Conservation (phyloP, 2,888 invertebrate species). For the Bombyx huttoni region DNA sequence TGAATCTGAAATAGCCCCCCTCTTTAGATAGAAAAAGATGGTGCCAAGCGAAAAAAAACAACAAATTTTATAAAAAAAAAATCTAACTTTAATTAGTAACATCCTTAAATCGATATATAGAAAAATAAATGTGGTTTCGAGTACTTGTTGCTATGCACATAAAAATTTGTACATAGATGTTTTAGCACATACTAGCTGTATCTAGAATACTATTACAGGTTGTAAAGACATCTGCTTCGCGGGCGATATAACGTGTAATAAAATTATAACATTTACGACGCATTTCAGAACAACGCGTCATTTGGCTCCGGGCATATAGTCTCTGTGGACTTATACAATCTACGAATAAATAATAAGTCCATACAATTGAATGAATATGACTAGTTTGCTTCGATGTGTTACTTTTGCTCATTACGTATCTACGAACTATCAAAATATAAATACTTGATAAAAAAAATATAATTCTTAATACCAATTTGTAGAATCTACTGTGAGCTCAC, state of each 20-base stretch:
- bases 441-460: too few relatives aligned
- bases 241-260: conserved; percentile 43
- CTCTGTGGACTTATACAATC: conserved; percentile 1
- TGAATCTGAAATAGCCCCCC: too few relatives aligned
- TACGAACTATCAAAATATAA: too few relatives aligned
- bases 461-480: too few relatives aligned
- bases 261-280: conserved; percentile 46
- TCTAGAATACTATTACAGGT: conserved; percentile 1
- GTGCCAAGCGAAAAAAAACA: too few relatives aligned
- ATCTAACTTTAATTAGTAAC: too few relatives aligned
- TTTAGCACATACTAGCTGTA: neutral
- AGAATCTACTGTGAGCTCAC: too few relatives aligned
- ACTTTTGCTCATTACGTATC: neutral
- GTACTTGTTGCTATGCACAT: conserved; percentile 25
- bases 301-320: conserved; percentile 33
- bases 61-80: too few relatives aligned
- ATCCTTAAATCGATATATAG: too few relatives aligned
- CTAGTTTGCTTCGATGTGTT: neutral
- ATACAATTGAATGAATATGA: too few relatives aligned
- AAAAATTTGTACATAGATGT: neutral
- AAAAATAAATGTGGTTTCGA: neutral
- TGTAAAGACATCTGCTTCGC: conserved; percentile 18
- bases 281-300: conserved; percentile 26
- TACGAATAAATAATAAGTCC: too few relatives aligned
- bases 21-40: too few relatives aligned